Evolutionary conservation across 64 coral and sea anemone genomes (phyloP).

Genomic region (Stylophora pistillata): DNA sequence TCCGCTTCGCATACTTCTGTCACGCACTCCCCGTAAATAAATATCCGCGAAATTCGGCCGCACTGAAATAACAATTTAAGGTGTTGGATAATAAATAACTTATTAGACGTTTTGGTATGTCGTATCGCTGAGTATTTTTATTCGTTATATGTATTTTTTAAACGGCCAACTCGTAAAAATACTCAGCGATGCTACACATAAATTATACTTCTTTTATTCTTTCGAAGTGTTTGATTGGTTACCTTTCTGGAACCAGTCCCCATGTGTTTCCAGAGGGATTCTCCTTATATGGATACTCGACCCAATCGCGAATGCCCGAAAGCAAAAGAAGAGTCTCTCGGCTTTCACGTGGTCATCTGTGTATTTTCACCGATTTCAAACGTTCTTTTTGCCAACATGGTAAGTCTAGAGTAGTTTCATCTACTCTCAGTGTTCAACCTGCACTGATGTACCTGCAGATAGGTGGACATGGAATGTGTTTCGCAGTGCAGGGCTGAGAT

Average conservation of each 20-base stretch:
- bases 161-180: no score
- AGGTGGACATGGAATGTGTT: background rate
- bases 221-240: conserved; percentile 17
- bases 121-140: no score
- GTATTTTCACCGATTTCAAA: background rate
- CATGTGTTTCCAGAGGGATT: background rate
- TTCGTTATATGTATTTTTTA: no score
- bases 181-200: no score
- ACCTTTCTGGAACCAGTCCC: background rate
- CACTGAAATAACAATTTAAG: no score
- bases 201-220: background rate
- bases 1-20: no score
- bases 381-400: background rate
- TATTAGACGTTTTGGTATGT: no score
- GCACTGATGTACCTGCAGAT: background rate
- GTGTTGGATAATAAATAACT: no score
- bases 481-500: background rate
- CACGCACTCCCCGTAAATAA: no score
- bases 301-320: background rate
- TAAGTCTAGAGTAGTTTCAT: background rate
- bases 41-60: no score
- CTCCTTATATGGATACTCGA: conserved; percentile 16
- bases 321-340: background rate
- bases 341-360: background rate
- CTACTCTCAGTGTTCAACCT: background rate